Base-by-base conservation (phyloP, 2,888 invertebrate species). In the Priocnemis perturbator region DNA sequence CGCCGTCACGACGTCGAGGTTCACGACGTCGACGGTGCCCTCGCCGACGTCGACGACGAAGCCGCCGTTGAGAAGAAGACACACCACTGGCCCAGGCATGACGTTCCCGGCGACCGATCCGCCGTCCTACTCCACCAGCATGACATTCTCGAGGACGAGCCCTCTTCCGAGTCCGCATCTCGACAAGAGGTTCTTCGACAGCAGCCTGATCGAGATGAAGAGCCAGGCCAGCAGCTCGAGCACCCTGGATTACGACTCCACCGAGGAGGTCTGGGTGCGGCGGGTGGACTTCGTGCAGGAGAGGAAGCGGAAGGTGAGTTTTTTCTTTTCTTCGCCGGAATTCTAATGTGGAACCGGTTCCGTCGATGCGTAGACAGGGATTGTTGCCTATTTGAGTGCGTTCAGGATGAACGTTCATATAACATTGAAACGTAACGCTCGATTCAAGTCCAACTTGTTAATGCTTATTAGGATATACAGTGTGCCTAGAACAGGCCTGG, bases 161-260 rank as follows among this genome's bases (percentile, higher is more conserved):
- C 90, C 91, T 2, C 82, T 91, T 70, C 90, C 90, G 26, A 91
- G 92, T 83, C 94, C 93, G 2, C 96, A 96, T 89, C 91, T 93
- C 74, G 95, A 95, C 89, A 94, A 94, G 85, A 91, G 93, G 76
- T 96, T 95, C 90, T 96, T 96, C 86, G 96, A 96, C 89, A 93
- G 94, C 79, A 95, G 95, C 74, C 90, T 96, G 77, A 93, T 96
- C 81, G 95, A 95, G 89, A 95, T 96, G 89, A 94, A 95, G 86
- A 94, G 93, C 78, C 92, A 92, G 65, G 93, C 93, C n/a, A 93
- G 93, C 73, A 93, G 92, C 78, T 89, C 90, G 63, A 90, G 91
- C 52, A 92, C 93, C 0, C 87, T 93, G 55, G 93, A 93, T 81
- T 90, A 90, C 73, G 89, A 89, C 73, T 91, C 90, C 4, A 90